A percentile compares a stretch with the other conserved stretches of the same genome.
phyloP scores from a whole-genome alignment of 2,113 vertebrate species.

The Colaptes auratus region DNA sequence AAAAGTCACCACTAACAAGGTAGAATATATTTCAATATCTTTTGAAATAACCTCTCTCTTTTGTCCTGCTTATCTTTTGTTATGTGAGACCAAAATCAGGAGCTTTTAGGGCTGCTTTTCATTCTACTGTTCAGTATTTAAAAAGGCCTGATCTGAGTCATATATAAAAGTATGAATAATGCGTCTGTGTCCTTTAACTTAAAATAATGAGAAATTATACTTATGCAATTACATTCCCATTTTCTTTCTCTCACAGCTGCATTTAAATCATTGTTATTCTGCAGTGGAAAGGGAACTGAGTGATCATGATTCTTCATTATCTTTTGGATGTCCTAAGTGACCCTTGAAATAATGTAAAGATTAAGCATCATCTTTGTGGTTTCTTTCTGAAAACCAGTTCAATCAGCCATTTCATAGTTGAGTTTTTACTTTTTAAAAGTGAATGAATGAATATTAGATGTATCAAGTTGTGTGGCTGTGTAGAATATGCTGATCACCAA shows the following conservation, averaged over 20 bases:
- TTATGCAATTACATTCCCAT: not conserved
- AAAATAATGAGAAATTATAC: not conserved
- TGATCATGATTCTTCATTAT: conserved; percentile 21
- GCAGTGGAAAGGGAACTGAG: not conserved
- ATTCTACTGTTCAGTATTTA: not conserved
- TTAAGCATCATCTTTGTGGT: not conserved
- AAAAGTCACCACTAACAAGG: conserved; percentile 52
- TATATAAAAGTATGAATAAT: conserved; percentile 6
- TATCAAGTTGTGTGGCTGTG: not conserved
- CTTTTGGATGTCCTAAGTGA: conserved; percentile 18
- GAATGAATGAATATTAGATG: not conserved
- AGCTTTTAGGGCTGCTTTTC: not conserved
- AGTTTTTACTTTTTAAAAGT: not conserved
- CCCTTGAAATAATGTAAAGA: conserved; percentile 19
- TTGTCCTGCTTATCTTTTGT: not conserved
- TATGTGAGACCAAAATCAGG: not conserved
- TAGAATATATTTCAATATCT: not conserved
- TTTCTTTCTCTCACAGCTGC: not conserved
- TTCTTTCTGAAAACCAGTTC: not conserved
- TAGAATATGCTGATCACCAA: not conserved
- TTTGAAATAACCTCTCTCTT: not conserved
- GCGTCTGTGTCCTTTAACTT: not conserved
- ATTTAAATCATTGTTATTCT: not conserved
- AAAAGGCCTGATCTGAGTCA: not conserved
- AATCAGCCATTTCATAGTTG: not conserved